These are phyloP conservation scores for Drosophila niveifrons DNA, from an alignment of 2,888 invertebrate genomes.

Conservation along the genomic window DNA sequence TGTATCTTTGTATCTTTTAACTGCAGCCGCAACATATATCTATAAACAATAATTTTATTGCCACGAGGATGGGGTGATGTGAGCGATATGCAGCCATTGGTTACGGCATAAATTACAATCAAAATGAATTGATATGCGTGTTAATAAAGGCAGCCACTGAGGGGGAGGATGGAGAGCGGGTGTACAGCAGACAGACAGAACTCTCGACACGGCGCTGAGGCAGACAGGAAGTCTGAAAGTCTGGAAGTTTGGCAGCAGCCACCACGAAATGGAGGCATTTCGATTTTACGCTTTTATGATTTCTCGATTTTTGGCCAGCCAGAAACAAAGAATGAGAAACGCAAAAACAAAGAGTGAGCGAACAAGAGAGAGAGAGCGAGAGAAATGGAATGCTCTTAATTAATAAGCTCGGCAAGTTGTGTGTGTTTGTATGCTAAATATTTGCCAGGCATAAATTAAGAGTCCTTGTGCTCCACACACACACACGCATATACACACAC, in stretches of 20 bases:
- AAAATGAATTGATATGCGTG: conserved; percentile 83
- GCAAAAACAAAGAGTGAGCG: neutral
- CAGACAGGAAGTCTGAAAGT: conserved; percentile 66
- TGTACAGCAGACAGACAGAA: conserved; percentile 24
- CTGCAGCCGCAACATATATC: conserved; percentile 75
- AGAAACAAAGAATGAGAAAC: conserved; percentile 7
- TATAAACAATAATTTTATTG: conserved; percentile 78
- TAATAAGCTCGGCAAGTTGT: conserved; percentile 66
- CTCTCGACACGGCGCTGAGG: conserved; percentile 12
- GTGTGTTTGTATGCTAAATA: conserved; percentile 73
- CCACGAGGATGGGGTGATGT: conserved; percentile 52
- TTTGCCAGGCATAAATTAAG: conserved; percentile 74
- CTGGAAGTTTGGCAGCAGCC: conserved; percentile 64
- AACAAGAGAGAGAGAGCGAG: neutral
- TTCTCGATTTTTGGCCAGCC: conserved; percentile 65
- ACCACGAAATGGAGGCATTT: conserved; percentile 77
- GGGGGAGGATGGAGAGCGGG: neutral
- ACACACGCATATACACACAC: conserved; percentile 17
- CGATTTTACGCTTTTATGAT: conserved; percentile 81
- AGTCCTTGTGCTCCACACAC: conserved; percentile 20
- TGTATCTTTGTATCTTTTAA: conserved; percentile 60
- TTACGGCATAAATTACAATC: conserved; percentile 83
- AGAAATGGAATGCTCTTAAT: conserved; percentile 61
- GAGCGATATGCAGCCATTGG: conserved; percentile 82
- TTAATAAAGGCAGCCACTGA: conserved; percentile 60